Base-by-base conservation (phyloP, 1,140 invertebrate species). In the Anthonomus grandis region DNA sequence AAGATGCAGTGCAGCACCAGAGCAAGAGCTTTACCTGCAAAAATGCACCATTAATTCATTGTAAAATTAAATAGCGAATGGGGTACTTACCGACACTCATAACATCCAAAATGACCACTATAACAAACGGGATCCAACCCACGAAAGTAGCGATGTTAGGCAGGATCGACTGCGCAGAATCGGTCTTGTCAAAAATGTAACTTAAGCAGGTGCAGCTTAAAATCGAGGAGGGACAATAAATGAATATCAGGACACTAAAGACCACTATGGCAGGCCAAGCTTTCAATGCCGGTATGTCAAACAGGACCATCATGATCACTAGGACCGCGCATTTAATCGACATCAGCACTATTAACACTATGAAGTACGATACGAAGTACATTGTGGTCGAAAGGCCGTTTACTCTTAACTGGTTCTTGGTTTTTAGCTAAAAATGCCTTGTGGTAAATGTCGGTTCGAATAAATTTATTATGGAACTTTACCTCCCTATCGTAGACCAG, bases 401-500 rank as follows among this genome's bases (percentile, higher is more conserved):
- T 18, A 92, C 86, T 19, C 90, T 78, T 8, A 93, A 75, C 65
- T 91, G 89, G 70, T 90, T 90, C 72, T 89, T 87, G 1, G 87
- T 83, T 75, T 87, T 87, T 49, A 86, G 86, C 89, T 93, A 77
- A 50, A 82, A 50, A 13, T 9, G 13, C 13, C 4, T 19, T 5
- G 27, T 23, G 2, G 22, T 47, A n/a, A 27, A 21, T 19, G 17
- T 4, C 4, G 12, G 13, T 19, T 44, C 8, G 10, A 8, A 15
- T 13, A 13, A 27, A 8, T 36, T 37, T 21, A 37, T 18, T 18
- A 2, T 6, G 18, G 13, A 34, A 48, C 19, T 62, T 71, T 76
- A 92, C 90, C 80, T 92, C 86, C 71, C 89, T 78, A 75, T 93
- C 90, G 65, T 87, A 84, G 1, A 92, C 89, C 74, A 91, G 83